Evolutionary conservation across 2,888 invertebrate species (phyloP).

Genomic region (Salticus scenicus): DNA sequence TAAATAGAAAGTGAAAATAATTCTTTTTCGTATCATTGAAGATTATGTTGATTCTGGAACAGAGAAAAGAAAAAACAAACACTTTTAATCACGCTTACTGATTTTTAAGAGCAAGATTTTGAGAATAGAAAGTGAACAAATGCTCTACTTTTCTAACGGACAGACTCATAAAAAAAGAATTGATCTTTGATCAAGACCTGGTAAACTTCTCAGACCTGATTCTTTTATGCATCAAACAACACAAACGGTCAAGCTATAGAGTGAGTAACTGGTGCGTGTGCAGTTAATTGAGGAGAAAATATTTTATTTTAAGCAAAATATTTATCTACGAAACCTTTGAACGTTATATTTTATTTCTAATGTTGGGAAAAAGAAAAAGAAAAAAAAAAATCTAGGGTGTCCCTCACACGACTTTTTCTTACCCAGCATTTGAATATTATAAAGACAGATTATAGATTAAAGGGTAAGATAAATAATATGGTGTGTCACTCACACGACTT

Average conservation of each 20-base stretch:
- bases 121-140: not conserved
- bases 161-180: not conserved
- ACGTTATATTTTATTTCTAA: too few relatives aligned
- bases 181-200: not conserved
- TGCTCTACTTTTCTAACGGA: not conserved
- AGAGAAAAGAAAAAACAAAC: not conserved
- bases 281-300: too few relatives aligned
- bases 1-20: not conserved
- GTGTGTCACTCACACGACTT: too few relatives aligned
- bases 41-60: not conserved
- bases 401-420: too few relatives aligned
- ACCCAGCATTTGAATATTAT: too few relatives aligned
- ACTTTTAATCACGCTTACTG: not conserved
- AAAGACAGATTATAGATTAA: too few relatives aligned
- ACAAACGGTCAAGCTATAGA: not conserved
- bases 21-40: not conserved
- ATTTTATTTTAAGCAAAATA: too few relatives aligned
- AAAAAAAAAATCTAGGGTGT: too few relatives aligned
- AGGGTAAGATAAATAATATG: too few relatives aligned
- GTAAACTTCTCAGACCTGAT: slow-evolving; percentile 1
- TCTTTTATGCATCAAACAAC: not conserved
- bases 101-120: not conserved
- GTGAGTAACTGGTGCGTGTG: not conserved
- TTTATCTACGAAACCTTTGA: too few relatives aligned
- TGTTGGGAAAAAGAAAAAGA: too few relatives aligned